Evolutionary conservation across 2,113 vertebrate species (phyloP), one percentile per base, ranked within the genome.

Genomic region (Vidua macroura): DNA sequence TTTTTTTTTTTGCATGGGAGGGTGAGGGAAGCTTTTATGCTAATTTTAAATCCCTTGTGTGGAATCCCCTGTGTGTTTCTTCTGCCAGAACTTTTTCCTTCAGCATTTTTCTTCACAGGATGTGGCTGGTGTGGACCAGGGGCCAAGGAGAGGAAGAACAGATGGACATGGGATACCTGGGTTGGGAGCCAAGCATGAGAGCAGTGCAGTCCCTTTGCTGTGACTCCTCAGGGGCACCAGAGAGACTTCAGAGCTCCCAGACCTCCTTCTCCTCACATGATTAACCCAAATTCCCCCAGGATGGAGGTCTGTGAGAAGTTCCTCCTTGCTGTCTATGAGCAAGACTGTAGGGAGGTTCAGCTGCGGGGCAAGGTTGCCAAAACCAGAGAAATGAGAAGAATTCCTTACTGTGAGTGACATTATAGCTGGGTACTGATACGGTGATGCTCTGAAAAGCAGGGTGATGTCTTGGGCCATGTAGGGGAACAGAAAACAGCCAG

Each of bases 1-100:
- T 20, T 15, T 43, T 43, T 41, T 23, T 13, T 41, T n/a, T 35
- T 20, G 13, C 24, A 14, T 73, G 13, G 8, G 10, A 15, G 35
- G 6, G 1, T 19, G 22, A 56, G 13, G 11, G 4, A 39, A 13
- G 10, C 0, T 52, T 28, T 16, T 35, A 44, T 18, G 1, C n/a
- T 83, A 7, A 6, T 27, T 74, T 88, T 13, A 55, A 73, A 43
- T 44, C n/a, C 11, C 8, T 49, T 11, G 0, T 11, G 12, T 51
- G 35, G 69, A 83, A 75, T 49, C 12, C 16, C 12, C 13, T 37
- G 13, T 25, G 21, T 67, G 27, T 55, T 55, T 33, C 16, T 59
- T 28, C 17, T 1, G 15, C 3, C 20, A 58, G 35, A 41, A 28
- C 2, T 0, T 68, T 75, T 80, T 77, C 35, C 22, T 19, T 63